phyloP scores from a whole-genome alignment of 2,797 vertebrate species.

The Pipistrellus pipistrellus region DNA sequence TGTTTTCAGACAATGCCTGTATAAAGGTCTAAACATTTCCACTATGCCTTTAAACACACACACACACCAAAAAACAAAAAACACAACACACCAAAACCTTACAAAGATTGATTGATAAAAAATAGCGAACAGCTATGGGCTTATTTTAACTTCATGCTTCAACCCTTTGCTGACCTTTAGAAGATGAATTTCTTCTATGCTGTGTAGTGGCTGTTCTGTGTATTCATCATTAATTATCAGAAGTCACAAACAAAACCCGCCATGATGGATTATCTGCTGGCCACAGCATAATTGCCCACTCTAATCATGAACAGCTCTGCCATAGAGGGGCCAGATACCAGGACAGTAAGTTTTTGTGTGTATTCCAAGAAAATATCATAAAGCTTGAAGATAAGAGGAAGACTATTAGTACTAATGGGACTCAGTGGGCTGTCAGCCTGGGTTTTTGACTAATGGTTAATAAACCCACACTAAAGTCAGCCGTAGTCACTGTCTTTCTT shows the following conservation, averaged over 20 bases:
- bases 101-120: conserved; percentile 83
- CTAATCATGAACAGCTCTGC: conserved; percentile 77
- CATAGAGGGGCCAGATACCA: conserved; percentile 70
- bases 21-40: background rate
- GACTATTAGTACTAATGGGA: conserved; percentile 63
- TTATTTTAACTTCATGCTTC: conserved; percentile 85
- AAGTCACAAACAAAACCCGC: conserved; percentile 81
- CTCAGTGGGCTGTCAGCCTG: background rate
- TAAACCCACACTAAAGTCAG: background rate
- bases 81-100: background rate
- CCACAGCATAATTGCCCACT: conserved; percentile 83
- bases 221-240: conserved; percentile 87
- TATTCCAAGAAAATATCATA: conserved; percentile 72
- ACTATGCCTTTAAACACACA: background rate
- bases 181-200: conserved; percentile 87
- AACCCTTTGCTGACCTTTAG: conserved; percentile 83
- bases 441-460: conserved; percentile 51
- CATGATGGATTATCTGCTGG: conserved; percentile 80
- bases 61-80: too few species aligned
- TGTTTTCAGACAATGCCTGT: background rate
- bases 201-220: conserved; percentile 77
- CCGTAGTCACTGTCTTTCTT: background rate
- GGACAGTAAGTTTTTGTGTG: conserved; percentile 36
- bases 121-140: conserved; percentile 71
- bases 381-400: conserved; percentile 63